Conservation (phyloP, 2,888 invertebrate genomes). For the Ellobium chinense region DNA sequence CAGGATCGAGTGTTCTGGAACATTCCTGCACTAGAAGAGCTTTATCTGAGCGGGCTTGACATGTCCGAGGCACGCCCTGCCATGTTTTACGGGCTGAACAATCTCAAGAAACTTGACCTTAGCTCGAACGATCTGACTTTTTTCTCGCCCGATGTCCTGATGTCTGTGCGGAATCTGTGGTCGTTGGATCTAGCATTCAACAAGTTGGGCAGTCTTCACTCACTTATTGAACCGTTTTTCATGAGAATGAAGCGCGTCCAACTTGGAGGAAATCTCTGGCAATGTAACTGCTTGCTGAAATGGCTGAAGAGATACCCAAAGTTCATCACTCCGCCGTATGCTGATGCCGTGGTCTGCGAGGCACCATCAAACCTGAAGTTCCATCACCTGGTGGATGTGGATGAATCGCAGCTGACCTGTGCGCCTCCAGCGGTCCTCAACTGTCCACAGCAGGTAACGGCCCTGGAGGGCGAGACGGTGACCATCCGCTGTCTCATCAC, state of each 20-base stretch:
- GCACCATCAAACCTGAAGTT: slow-evolving; percentile 54
- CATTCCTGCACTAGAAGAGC: slow-evolving; percentile 47
- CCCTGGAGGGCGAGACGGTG: slow-evolving; percentile 47
- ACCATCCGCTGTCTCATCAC: slow-evolving; percentile 52
- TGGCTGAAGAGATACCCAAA: slow-evolving; percentile 57
- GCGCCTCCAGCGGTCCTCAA: slow-evolving; percentile 54
- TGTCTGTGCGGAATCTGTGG: slow-evolving; percentile 49
- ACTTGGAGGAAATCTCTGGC: slow-evolving; percentile 58
- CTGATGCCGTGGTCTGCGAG: slow-evolving; percentile 45
- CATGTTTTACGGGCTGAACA: slow-evolving; percentile 48
- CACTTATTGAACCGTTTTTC: slow-evolving; percentile 13
- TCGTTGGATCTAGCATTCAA: slow-evolving; percentile 53
- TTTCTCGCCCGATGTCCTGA: slow-evolving; percentile 50
- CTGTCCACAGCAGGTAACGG: slow-evolving; percentile 48
- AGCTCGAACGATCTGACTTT: slow-evolving; percentile 55
- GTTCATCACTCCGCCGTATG: background rate
- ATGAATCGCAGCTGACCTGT: slow-evolving; percentile 53
- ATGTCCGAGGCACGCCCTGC: slow-evolving; percentile 48
- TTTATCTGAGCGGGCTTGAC: slow-evolving; percentile 56
- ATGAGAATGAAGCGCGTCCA: background rate
- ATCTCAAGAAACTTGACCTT: slow-evolving; percentile 54
- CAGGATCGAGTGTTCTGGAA: slow-evolving; percentile 49
- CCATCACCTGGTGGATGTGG: slow-evolving; percentile 51
- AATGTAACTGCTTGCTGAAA: slow-evolving; percentile 59
- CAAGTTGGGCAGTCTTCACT: slow-evolving; percentile 47